Percentiles rank a stretch among this genome's conserved stretches.
Evolutionary conservation across 2,797 vertebrate species (phyloP).

Genomic region (Hypotaenidia okinawae): DNA sequence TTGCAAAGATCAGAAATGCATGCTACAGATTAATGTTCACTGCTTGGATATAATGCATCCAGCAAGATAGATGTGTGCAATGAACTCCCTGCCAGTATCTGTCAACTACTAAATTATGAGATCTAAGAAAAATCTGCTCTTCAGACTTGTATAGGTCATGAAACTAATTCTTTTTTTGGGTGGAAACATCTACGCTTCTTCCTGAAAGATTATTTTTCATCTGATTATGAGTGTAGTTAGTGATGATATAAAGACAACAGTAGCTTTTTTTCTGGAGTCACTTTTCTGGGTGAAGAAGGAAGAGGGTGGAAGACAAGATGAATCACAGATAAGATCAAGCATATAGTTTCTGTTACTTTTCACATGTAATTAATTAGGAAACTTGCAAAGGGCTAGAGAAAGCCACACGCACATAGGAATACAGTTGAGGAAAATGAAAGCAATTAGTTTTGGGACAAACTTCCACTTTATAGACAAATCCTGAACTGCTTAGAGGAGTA

Average conservation of each 20-base stretch:
- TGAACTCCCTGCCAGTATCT: background rate
- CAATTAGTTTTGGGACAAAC: background rate
- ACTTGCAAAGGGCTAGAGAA: background rate
- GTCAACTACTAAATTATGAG: background rate
- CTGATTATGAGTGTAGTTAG: background rate
- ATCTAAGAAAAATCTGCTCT: slow-evolving; percentile 14
- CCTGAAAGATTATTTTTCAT: background rate
- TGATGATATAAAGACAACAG: background rate
- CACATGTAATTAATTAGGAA: background rate
- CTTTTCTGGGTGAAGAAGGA: background rate
- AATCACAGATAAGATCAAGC: background rate
- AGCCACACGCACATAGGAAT: background rate
- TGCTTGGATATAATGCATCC: background rate
- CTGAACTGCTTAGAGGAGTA: background rate
- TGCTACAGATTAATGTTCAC: background rate
- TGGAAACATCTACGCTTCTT: slow-evolving; percentile 1
- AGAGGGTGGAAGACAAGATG: background rate
- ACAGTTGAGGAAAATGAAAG: background rate
- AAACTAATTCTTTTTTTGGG: background rate
- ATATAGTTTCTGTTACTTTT: background rate
- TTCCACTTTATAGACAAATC: background rate
- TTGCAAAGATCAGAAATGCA: background rate
- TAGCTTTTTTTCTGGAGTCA: background rate
- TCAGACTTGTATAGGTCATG: background rate
- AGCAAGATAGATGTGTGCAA: background rate